A percentile compares a stretch with the other conserved stretches of the same genome.
These are phyloP conservation scores for Equus przewalskii DNA, from an alignment of 2,113 vertebrate genomes.

Conservation along the genomic window DNA sequence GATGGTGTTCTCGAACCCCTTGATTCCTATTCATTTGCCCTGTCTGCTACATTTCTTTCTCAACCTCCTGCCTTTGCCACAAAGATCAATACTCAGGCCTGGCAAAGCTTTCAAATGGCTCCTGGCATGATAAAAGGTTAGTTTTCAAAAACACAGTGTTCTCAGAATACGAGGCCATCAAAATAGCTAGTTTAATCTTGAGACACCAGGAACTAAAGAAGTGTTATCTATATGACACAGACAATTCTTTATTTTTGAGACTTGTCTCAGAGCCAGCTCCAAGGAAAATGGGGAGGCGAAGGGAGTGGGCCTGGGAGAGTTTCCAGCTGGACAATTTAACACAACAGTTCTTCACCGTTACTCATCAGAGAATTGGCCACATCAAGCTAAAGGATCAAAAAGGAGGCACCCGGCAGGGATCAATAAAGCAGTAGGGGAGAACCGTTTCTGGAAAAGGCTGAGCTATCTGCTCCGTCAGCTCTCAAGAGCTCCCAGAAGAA, in stretches of 20 bases:
- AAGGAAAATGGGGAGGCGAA: slow-evolving; percentile 68
- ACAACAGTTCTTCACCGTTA: slow-evolving; percentile 69
- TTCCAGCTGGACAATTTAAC: slow-evolving; percentile 73
- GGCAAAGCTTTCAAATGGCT: slow-evolving; percentile 81
- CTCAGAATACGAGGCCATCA: slow-evolving; percentile 75
- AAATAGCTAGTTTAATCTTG: slow-evolving; percentile 82
- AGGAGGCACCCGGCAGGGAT: slow-evolving; percentile 80
- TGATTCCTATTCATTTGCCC: slow-evolving; percentile 67
- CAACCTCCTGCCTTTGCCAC: slow-evolving; percentile 58
- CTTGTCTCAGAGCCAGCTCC: slow-evolving; percentile 73
- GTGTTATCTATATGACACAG: slow-evolving; percentile 53
- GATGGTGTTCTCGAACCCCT: background rate
- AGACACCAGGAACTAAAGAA: slow-evolving; percentile 79
- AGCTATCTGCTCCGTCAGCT: slow-evolving; percentile 82
- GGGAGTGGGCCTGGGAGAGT: background rate
- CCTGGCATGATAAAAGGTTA: slow-evolving; percentile 72
- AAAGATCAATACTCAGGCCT: slow-evolving; percentile 79
- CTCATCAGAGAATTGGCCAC: slow-evolving; percentile 50
- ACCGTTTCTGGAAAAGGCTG: slow-evolving; percentile 77
- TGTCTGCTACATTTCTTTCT: slow-evolving; percentile 65
- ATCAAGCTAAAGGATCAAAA: slow-evolving; percentile 74
- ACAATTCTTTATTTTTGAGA: slow-evolving; percentile 75
- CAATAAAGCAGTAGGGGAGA: slow-evolving; percentile 81
- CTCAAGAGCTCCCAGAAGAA: slow-evolving; percentile 74
- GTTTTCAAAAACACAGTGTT: slow-evolving; percentile 84